Conservation (phyloP, 2,888 invertebrate genomes). For the Physocephala rufipes region DNA sequence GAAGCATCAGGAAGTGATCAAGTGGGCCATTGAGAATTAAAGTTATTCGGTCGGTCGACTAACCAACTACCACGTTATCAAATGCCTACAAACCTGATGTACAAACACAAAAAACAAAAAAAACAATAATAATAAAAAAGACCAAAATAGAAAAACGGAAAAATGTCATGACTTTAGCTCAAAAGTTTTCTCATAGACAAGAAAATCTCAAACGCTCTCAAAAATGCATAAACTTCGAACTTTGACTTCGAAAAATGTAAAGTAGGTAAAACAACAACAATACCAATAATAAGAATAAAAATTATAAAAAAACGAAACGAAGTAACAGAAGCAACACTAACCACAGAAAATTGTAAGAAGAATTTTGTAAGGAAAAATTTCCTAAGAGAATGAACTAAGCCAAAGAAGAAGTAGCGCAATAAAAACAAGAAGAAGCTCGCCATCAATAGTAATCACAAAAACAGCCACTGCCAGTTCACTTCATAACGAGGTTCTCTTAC, state of each 20-base stretch:
- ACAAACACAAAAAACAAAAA: no score
- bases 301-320: neutral
- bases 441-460: no score
- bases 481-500: slow-evolving; percentile 7
- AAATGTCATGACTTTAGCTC: slow-evolving; percentile 25
- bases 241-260: slow-evolving; percentile 10
- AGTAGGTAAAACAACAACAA: neutral
- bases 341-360: neutral
- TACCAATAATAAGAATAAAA: slow-evolving; percentile 1
- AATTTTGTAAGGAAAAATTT: neutral
- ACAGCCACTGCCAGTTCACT: no score
- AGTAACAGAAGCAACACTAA: neutral
- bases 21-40: slow-evolving; percentile 32
- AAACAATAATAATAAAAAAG: neutral
- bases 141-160: no score
- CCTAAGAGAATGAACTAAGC: no score
- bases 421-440: no score
- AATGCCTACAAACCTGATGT: no score
- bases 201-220: slow-evolving; percentile 29
- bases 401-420: no score
- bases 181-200: slow-evolving; percentile 25
- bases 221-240: slow-evolving; percentile 36
- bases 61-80: no score
- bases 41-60: slow-evolving; percentile 1
- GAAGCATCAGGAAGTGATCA: slow-evolving; percentile 16